Conservation (phyloP, 2,113 vertebrate genomes). For the Vanacampus margaritifer region DNA sequence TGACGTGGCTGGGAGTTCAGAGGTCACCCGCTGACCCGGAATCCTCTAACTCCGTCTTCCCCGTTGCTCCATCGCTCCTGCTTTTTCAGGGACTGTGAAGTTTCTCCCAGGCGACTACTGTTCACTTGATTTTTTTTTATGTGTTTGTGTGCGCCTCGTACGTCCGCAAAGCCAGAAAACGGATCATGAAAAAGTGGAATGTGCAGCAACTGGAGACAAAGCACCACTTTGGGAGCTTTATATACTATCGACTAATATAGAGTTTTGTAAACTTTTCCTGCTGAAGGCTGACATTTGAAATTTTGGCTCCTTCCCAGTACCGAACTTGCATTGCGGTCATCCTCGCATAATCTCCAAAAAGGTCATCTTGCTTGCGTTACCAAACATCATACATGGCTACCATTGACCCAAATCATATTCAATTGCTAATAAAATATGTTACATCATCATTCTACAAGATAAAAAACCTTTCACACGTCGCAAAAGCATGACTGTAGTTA, state of each 20-base stretch:
- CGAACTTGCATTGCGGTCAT: too few species aligned
- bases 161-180: slow-evolving; percentile 10
- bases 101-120: slow-evolving; percentile 25
- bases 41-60: slow-evolving; percentile 20
- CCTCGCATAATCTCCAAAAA: too few species aligned
- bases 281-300: not conserved
- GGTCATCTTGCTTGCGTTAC: too few species aligned
- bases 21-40: slow-evolving; percentile 36
- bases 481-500: too few species aligned
- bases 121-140: slow-evolving; percentile 21
- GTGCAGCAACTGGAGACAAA: slow-evolving; percentile 14
- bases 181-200: slow-evolving; percentile 16
- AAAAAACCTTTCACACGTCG: too few species aligned
- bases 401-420: too few species aligned
- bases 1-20: slow-evolving; percentile 28
- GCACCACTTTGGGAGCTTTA: slow-evolving; percentile 11
- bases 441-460: too few species aligned
- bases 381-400: too few species aligned
- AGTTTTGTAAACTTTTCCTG: not conserved
- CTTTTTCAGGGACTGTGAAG: slow-evolving; percentile 27
- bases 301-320: not conserved
- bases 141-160: slow-evolving; percentile 7
- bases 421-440: too few species aligned
- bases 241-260: slow-evolving; percentile 19
- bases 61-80: slow-evolving; percentile 13